Percentiles rank a stretch among this genome's conserved stretches.
Evolutionary conservation across 2,113 vertebrate species (phyloP).

Genomic region (Psilopsiagon aurifrons): DNA sequence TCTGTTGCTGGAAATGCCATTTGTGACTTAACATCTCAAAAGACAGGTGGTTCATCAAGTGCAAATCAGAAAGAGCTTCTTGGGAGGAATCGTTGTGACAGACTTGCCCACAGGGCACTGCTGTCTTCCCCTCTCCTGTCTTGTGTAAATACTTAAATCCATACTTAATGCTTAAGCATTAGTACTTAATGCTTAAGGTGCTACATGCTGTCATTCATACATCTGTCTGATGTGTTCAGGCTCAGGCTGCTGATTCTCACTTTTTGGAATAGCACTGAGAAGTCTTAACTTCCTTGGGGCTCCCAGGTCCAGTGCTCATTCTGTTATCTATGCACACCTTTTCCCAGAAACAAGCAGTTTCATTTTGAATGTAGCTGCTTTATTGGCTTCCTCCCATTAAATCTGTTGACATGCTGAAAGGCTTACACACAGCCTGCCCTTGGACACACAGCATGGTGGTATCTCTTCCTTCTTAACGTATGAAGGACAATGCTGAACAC

Average conservation of each 20-base stretch:
- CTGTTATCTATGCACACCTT: background rate
- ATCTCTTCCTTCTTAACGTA: background rate
- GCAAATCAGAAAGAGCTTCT: background rate
- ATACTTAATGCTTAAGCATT: background rate
- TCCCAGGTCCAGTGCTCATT: background rate
- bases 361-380: background rate
- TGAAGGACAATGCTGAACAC: background rate
- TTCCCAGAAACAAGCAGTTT: background rate
- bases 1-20: background rate
- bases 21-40: background rate
- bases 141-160: background rate
- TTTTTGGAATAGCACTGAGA: background rate
- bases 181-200: background rate
- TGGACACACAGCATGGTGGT: rapidly evolving
- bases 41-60: background rate
- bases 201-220: background rate
- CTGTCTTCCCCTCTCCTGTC: background rate
- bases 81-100: background rate
- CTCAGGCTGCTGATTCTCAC: background rate
- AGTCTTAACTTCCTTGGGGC: background rate
- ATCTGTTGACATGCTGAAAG: background rate
- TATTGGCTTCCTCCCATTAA: background rate
- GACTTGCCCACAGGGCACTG: background rate
- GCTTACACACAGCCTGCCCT: background rate
- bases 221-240: background rate